Evolutionary conservation across 2,888 invertebrate species (phyloP).

Genomic region (Notodonta dromedarius): DNA sequence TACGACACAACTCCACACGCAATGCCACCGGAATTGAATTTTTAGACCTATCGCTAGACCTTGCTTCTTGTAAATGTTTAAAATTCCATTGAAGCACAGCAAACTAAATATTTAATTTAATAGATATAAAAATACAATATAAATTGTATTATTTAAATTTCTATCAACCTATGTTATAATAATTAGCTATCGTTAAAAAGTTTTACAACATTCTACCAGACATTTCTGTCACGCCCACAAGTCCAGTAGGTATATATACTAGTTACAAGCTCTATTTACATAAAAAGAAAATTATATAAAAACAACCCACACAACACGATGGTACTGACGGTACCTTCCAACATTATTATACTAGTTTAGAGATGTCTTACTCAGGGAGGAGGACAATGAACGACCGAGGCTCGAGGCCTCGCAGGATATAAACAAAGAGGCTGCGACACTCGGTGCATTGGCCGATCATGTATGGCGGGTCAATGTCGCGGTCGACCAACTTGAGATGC

Average conservation of each 20-base stretch:
- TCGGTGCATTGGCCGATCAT: slow-evolving; percentile 80
- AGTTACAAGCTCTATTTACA: slow-evolving; percentile 16
- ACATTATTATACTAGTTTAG: neutral
- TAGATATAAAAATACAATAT: too few species aligned
- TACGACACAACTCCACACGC: slow-evolving; percentile 62
- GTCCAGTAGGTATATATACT: neutral
- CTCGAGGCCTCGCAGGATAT: slow-evolving; percentile 69
- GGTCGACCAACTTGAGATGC: slow-evolving; percentile 72
- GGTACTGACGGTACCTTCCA: neutral
- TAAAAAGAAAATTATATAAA: slow-evolving; percentile 9
- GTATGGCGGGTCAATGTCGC: slow-evolving; percentile 82
- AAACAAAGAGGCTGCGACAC: slow-evolving; percentile 82
- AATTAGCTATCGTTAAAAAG: neutral
- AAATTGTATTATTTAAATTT: too few species aligned
- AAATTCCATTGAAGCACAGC: neutral
- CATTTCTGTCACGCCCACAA: neutral
- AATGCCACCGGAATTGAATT: slow-evolving; percentile 53
- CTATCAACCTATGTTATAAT: too few species aligned
- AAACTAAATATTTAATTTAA: too few species aligned
- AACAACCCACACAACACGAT: slow-evolving; percentile 10
- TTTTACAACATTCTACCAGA: neutral
- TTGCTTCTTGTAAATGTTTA: neutral
- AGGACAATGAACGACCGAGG: slow-evolving; percentile 57
- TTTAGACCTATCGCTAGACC: slow-evolving; percentile 26
- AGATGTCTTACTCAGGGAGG: slow-evolving; percentile 17